phyloP scores from a whole-genome alignment of 1,140 invertebrate species.

The Drosophila aff. region DNA sequence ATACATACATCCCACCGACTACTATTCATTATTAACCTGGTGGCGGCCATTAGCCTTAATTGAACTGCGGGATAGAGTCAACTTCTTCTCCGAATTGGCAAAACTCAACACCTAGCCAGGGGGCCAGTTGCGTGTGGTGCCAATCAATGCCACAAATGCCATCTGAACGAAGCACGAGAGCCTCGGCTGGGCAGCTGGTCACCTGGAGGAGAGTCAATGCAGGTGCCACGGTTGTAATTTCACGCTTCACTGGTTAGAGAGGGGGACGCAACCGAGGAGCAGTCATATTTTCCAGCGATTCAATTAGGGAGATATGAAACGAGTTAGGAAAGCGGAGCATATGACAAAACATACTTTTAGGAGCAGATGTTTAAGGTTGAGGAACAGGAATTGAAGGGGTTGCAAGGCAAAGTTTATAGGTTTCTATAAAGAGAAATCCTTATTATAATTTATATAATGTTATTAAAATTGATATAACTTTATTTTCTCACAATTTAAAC shows the following conservation, averaged over 20 bases:
- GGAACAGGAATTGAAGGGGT: neutral
- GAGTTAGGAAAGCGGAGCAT: neutral
- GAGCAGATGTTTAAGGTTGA: slow-evolving; percentile 7
- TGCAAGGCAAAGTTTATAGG: neutral
- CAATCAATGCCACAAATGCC: slow-evolving; percentile 36
- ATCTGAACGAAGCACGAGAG: slow-evolving; percentile 22
- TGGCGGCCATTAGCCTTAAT: slow-evolving; percentile 48
- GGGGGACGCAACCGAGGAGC: neutral
- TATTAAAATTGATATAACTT: neutral
- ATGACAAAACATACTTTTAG: slow-evolving; percentile 61
- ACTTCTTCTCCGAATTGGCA: slow-evolving; percentile 36
- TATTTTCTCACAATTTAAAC: too few relatives aligned
- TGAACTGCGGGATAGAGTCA: slow-evolving; percentile 26
- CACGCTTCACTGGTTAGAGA: slow-evolving; percentile 24
- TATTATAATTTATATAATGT: neutral
- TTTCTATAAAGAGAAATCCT: neutral
- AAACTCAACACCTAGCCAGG: slow-evolving; percentile 49
- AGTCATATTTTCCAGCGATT: slow-evolving; percentile 30
- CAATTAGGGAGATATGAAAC: slow-evolving; percentile 39
- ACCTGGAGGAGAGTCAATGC: slow-evolving; percentile 22
- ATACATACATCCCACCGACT: slow-evolving; percentile 4
- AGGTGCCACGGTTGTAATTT: slow-evolving; percentile 50
- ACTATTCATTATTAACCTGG: slow-evolving; percentile 50
- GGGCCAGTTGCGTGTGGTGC: slow-evolving; percentile 45
- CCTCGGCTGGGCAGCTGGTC: slow-evolving; percentile 16